These are phyloP conservation scores for Ramphastos sulfuratus DNA, from an alignment of 2,113 vertebrate genomes.

Conservation along the genomic window DNA sequence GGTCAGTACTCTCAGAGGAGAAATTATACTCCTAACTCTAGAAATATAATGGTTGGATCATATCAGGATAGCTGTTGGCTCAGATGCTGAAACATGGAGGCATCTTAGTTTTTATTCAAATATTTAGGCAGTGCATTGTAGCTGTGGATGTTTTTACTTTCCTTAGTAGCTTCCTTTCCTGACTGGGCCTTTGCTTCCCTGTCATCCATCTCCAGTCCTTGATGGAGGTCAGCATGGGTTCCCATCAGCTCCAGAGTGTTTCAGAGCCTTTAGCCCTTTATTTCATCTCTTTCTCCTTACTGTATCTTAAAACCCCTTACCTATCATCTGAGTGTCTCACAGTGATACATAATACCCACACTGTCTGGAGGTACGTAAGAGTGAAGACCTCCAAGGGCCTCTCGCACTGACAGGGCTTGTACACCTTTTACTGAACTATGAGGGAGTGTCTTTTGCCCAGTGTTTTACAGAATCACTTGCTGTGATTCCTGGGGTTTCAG, in stretches of 20 bases:
- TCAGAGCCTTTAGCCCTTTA: not conserved
- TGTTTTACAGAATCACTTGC: not conserved
- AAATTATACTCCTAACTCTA: not conserved
- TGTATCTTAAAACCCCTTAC: not conserved
- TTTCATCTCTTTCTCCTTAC: not conserved
- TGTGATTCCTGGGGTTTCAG: not conserved
- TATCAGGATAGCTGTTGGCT: not conserved
- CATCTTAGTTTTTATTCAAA: not conserved
- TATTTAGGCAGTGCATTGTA: not conserved
- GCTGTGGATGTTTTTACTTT: not conserved
- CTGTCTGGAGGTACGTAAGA: not conserved
- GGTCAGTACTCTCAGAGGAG: not conserved
- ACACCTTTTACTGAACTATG: not conserved
- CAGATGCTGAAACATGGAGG: not conserved
- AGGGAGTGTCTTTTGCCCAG: not conserved
- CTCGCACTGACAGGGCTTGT: not conserved
- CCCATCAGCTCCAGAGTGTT: not conserved
- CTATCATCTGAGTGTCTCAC: not conserved
- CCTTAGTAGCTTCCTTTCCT: not conserved
- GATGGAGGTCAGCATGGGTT: not conserved
- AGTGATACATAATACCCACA: not conserved
- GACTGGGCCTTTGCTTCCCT: not conserved
- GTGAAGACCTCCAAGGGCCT: not conserved
- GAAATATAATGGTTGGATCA: not conserved
- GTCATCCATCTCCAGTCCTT: not conserved